These are phyloP conservation scores for Anolis carolinensis DNA, from an alignment of 2,113 vertebrate genomes.

Conservation along the genomic window DNA sequence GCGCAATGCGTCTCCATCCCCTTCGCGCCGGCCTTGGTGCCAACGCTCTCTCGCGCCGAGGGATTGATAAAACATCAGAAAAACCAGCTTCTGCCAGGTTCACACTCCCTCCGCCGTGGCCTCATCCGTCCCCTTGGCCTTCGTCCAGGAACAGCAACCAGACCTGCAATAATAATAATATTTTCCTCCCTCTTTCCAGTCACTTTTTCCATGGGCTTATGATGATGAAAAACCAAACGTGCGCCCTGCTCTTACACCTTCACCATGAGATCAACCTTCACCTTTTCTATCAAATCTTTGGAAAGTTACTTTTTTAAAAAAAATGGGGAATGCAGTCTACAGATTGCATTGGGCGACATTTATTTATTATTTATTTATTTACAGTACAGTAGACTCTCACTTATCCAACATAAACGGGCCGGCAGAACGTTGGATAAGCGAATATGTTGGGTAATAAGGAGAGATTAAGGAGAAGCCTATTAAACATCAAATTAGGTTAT, in stretches of 20 bases:
- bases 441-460: no score
- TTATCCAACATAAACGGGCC: no score
- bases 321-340: no score
- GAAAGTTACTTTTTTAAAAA: background rate
- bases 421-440: no score
- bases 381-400: no score
- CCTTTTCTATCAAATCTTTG: background rate
- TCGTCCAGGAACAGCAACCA: background rate
- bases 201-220: background rate
- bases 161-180: background rate
- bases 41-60: background rate
- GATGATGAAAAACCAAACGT: no score
- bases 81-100: conserved; percentile 38
- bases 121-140: background rate
- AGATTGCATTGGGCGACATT: no score
- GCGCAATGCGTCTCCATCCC: background rate
- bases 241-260: background rate
- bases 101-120: background rate
- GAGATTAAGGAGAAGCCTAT: no score
- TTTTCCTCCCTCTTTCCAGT: background rate
- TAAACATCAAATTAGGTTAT: no score
- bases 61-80: conserved; percentile 26
- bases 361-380: no score
- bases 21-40: background rate
- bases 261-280: background rate